Base-by-base conservation (phyloP, 2,113 vertebrate genomes). In the Callionymus lyra region DNA sequence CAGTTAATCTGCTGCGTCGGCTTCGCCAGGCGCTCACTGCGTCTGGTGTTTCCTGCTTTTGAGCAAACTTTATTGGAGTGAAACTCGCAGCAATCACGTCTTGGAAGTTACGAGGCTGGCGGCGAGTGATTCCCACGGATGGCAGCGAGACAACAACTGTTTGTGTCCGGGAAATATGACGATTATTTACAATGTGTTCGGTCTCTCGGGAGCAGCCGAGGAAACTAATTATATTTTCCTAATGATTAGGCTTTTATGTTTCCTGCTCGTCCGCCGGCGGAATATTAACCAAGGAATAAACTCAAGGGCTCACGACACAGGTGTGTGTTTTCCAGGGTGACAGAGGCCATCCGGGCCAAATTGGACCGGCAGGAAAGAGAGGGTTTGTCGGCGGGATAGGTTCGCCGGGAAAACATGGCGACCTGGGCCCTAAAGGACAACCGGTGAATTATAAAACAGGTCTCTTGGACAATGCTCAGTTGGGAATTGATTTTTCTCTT, bases 401-500 rank as follows among this genome's bases (percentile, higher is more conserved):
- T 6, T 56, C 88, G 35, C 88, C 88, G 16, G 95, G 94, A 65
- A 86, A 40, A 63, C 88, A 84, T 8, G 94, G 94, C 0, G 82
- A 87, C 6, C 76, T 36, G 0, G 94, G 94, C 56, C 12, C 82
- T 50, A 94, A 91, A 85, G 94, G 94, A 18, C 92, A 92, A 68
- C 81, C 61, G 63, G 94, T 97, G 6, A 89, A 90, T 82, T 21
- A n/a, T 16, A 2, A 43, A 13, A 10, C 27, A 27, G 12, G 13
- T 5, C 3, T 12, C 2, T 47, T 35, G 0, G 8, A 51, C 9
- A 12, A 2, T 18, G 34, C 19, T 6, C 0, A 14, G 10, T 44
- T 6, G 17, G 31, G 11, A 15, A 0, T n/a, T 1, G 9, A 14
- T 31, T 16, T 12, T 16, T 15, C 50, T 50, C 11, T 65, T 16